Conservation (phyloP, 53 echinoderm and acorn worm species). For the Arbacia lixula region DNA sequence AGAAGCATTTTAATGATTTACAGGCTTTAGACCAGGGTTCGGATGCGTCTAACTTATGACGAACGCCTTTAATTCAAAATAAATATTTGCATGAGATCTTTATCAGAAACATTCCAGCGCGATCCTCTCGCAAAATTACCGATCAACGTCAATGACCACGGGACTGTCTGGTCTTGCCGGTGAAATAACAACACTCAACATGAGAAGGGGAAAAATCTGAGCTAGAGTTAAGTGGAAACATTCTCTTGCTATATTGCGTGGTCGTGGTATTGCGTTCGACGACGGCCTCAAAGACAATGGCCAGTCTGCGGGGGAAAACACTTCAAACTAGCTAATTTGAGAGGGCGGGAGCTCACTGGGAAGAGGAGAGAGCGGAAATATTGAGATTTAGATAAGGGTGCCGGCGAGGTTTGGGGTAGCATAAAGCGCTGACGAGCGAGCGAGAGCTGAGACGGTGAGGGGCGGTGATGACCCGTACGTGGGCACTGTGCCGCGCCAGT, state of each 20-base stretch:
- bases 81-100: conserved; percentile 9
- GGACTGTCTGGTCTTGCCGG: no score
- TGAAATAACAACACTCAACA: no score
- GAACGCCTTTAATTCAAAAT: conserved; percentile 12
- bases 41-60: no score
- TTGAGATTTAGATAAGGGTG: conserved; percentile 44
- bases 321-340: conserved; percentile 39
- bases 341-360: conserved; percentile 26
- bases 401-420: conserved; percentile 2
- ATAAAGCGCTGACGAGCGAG: neutral
- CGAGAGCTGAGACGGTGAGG: neutral
- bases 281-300: conserved; percentile 18
- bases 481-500: conserved; percentile 1
- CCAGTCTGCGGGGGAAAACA: conserved; percentile 5
- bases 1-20: no score
- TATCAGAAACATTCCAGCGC: conserved; percentile 18
- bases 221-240: no score
- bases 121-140: conserved; percentile 12
- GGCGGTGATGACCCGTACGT: neutral
- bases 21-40: no score
- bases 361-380: conserved; percentile 30
- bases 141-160: conserved; percentile 15
- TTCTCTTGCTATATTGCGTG: no score
- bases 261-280: conserved; percentile 14
- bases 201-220: no score